These are phyloP conservation scores for Morbakka virulenta DNA, from an alignment of 30 jellyfish, hydroid and myxozoan genomes.

Conservation along the genomic window DNA sequence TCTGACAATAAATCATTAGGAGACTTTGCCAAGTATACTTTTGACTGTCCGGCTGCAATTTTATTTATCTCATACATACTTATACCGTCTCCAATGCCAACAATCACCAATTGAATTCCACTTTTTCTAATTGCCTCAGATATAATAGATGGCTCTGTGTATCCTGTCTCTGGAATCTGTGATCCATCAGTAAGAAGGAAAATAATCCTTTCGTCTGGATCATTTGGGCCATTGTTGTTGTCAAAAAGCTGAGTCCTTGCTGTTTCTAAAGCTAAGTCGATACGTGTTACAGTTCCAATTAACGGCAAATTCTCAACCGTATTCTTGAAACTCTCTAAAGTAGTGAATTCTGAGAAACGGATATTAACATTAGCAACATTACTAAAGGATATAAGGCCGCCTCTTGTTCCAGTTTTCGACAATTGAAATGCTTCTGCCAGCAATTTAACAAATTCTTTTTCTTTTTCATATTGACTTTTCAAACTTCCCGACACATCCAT, in stretches of 20 bases:
- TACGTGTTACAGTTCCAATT: background rate
- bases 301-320: background rate
- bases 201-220: background rate
- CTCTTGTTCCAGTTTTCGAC: background rate
- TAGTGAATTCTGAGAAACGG: background rate
- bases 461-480: background rate
- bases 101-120: conserved; percentile 9
- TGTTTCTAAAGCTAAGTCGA: background rate
- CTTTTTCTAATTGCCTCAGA: conserved; percentile 18
- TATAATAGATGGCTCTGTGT: conserved; percentile 10
- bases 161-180: conserved; percentile 17
- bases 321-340: background rate
- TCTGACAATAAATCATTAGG: background rate
- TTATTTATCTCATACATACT: background rate
- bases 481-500: background rate
- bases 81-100: conserved; percentile 42
- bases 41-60: background rate
- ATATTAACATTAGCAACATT: no score
- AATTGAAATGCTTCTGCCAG: background rate
- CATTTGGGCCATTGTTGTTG: background rate
- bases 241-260: background rate
- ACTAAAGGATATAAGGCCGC: background rate
- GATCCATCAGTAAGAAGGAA: conserved; percentile 56
- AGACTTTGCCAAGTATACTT: background rate
- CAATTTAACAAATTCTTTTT: background rate